Base-by-base conservation (phyloP, 2,113 vertebrate genomes). In the Capreolus pygargus region DNA sequence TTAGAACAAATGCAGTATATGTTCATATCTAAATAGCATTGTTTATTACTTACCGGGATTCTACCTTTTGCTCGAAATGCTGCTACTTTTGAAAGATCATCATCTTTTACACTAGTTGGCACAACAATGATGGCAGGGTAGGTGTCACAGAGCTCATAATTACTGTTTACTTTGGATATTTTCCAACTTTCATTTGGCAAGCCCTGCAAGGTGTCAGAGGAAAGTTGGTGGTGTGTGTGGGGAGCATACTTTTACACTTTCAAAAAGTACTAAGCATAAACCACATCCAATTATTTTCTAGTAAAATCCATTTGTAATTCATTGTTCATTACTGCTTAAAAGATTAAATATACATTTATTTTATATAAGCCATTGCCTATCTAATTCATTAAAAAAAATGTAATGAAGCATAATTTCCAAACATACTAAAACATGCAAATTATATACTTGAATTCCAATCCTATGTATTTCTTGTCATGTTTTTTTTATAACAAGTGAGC, bases 141-240 rank as follows among this genome's bases (percentile, higher is more conserved):
- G 0, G 99, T 99, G 96, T 99, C 99, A 94, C 99, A 99, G 93
- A 99, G 99, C 92, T 99, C 99, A 74, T 99, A 99, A 93, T 86
- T 99, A 98, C 98, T 99, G 99, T 99, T 99, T 67, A 99, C 98
- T 98, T 99, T 99, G 94, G 99, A 99, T 98, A 99, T 99, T 98
- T 99, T 99, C 99, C 99, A 99, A 97, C 99, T 99, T 98, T 99
- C 99, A 90, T 99, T 99, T 11, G 99, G 99, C 78, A 99, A 99
- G 78, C 99, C 99, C 99, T 99, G 97, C 2, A 67, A 47, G 39
- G 30, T 54, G 36, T 94, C 7, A 86, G 55, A 60, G 64, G 33
- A 30, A 98, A 96, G 50, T 54, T 52, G 96, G 88, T 15, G 16
- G 45, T 3, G 7, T 39, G 70, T 39, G 16, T 47, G 17, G 83